Evolutionary conservation across 2,113 vertebrate species (phyloP).

Genomic region (Arothron firmamentum): DNA sequence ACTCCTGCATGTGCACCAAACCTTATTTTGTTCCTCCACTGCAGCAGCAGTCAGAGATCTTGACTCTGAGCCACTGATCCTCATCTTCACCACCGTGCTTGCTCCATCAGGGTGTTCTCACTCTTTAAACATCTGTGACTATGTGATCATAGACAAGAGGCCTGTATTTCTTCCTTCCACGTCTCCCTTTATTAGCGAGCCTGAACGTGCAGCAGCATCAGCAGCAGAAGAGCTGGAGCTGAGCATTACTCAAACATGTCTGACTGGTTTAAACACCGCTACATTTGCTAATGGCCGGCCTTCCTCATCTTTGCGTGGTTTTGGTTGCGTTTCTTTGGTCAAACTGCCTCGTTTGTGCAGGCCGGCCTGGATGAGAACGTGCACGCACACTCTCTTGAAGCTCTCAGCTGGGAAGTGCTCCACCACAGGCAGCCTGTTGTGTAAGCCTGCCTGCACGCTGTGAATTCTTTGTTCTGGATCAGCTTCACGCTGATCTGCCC

Average conservation of each 20-base stretch:
- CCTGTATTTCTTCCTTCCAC: no score
- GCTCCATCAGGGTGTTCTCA: no score
- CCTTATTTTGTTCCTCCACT: no score
- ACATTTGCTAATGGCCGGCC: not conserved
- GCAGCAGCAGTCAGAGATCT: no score
- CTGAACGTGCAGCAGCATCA: not conserved
- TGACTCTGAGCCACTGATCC: no score
- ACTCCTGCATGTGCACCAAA: not conserved
- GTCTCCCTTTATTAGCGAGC: no score
- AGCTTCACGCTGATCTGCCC: not conserved
- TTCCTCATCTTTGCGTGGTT: conserved; percentile 1
- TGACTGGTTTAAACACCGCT: not conserved
- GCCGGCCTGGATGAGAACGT: not conserved
- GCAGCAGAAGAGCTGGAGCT: not conserved
- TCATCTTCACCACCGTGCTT: no score
- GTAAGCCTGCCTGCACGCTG: not conserved
- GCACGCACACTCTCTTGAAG: not conserved
- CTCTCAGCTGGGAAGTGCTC: not conserved
- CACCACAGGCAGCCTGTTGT: not conserved
- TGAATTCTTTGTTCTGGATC: not conserved
- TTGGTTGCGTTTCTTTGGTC: not conserved
- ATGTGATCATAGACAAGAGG: no score
- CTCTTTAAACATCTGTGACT: no score
- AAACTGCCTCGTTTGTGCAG: not conserved
- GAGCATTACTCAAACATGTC: not conserved